These are phyloP conservation scores for Gambelia wislizenii DNA, from an alignment of 2,797 vertebrate genomes.

Conservation along the genomic window DNA sequence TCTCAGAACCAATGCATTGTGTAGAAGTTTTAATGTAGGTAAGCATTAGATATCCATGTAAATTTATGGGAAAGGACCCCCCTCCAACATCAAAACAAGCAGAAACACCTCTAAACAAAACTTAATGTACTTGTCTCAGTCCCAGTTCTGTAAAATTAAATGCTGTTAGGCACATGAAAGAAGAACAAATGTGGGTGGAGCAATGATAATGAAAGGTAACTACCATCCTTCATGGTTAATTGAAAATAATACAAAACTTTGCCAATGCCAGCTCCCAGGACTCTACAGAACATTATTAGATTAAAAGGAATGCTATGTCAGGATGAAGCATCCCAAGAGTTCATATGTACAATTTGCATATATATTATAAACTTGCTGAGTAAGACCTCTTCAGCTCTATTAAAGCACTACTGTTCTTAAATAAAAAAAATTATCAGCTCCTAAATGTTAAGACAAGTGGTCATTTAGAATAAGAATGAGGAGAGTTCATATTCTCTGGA, in stretches of 20 bases:
- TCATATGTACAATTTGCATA: conserved; percentile 69
- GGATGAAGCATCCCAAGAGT: conserved; percentile 68
- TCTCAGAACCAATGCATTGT: neutral
- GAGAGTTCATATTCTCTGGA: conserved; percentile 43
- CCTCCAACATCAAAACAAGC: conserved; percentile 13
- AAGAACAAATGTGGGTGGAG: conserved; percentile 47
- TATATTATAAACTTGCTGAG: conserved; percentile 63
- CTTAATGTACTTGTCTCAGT: conserved; percentile 37
- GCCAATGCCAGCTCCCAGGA: conserved; percentile 62
- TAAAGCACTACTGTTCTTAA: conserved; percentile 64
- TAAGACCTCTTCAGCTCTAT: conserved; percentile 63
- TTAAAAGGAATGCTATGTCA: conserved; percentile 73
- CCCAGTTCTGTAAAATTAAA: neutral
- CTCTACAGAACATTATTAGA: conserved; percentile 67
- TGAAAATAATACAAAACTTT: conserved; percentile 73
- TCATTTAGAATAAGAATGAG: conserved; percentile 35
- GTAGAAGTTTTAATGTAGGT: conserved; percentile 17
- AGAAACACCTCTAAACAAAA: conserved; percentile 30
- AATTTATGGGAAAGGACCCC: neutral
- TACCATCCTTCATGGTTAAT: conserved; percentile 67
- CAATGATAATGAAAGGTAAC: conserved; percentile 47
- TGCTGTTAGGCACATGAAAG: neutral
- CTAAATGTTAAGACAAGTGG: conserved; percentile 31
- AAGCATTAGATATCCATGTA: neutral
- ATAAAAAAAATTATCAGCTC: conserved; percentile 45